Conservation (phyloP, 2,113 vertebrate species). For the Arvicanthis niloticus region DNA sequence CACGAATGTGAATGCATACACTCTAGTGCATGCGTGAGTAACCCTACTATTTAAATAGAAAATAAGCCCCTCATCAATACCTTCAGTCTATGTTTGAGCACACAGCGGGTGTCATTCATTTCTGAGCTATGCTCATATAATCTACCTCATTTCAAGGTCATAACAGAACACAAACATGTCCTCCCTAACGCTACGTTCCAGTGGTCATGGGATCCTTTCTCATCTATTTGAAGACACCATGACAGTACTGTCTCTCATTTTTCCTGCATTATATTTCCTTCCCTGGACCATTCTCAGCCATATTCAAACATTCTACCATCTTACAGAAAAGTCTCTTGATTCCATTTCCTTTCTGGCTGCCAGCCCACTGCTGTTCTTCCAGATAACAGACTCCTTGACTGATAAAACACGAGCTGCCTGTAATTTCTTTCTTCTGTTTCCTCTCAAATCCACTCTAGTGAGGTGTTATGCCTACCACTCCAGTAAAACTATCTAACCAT, state of each 20-base stretch:
- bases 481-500: slow-evolving; percentile 22
- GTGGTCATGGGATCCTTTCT: neutral
- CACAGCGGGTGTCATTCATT: neutral
- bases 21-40: neutral
- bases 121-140: neutral
- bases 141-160: neutral
- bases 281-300: slow-evolving; percentile 24
- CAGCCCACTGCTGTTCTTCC: slow-evolving; percentile 4
- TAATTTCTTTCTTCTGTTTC: slow-evolving; percentile 14
- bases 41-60: slow-evolving; percentile 5
- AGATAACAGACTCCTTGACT: neutral
- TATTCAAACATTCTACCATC: neutral
- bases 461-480: neutral
- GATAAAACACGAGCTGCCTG: neutral
- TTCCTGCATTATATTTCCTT: neutral
- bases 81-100: neutral
- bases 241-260: neutral
- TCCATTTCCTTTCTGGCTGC: slow-evolving; percentile 17
- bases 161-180: neutral
- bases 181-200: neutral
- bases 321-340: slow-evolving; percentile 27
- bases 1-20: neutral
- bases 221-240: neutral
- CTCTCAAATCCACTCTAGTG: neutral
- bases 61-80: slow-evolving; percentile 25